Base-by-base conservation (phyloP, 37 sponge, comb jelly and placozoan species). In the Trichoplax adhaerens region DNA sequence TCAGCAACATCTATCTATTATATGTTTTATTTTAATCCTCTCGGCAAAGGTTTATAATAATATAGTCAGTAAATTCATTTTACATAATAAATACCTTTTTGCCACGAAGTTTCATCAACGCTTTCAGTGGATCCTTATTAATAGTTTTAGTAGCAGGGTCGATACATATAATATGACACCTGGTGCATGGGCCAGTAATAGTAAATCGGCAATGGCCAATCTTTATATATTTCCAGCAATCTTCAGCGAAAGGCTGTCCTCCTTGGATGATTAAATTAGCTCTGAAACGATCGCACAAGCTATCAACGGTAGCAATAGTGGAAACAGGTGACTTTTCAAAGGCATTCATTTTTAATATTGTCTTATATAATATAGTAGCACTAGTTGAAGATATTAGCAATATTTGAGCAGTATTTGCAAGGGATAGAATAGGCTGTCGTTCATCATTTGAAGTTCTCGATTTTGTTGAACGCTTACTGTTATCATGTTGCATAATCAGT, bases 101-200 rank as follows among this genome's bases (percentile, higher is more conserved):
- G 29, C 29, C 29, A 29, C 29, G 29, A 29, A 29, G 29, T 29
- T 29, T 29, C 29, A 29, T 29, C 29, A 29, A 29, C 29, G 29
- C 29, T 29, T 29, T 29, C 29, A 29, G 29, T 29, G 29, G 29
- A 29, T 29, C 29, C 29, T 29, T 29, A 29, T 29, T 29, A 29
- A 29, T 29, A 29, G 29, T 29, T 29, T 29, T 29, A 29, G 29
- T 29, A 29, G 29, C 29, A 29, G 29, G 87, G 73, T 90, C 77
- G 54, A 90, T 80, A 74, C 87, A 80, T 0, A 89, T 62, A 79
- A 86, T 78, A 55, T 83, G 83, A 70, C 91, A 90, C 46, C 91
- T 59, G 2, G 48, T 74, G 62, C 91, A 89, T 48, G 5, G 7
- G 1, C 83, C 86, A 3, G 62, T 61, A 50, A 82, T 83, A n/a